phyloP scores from a whole-genome alignment of 2,888 invertebrate genomes.

The Erynnis tages region DNA sequence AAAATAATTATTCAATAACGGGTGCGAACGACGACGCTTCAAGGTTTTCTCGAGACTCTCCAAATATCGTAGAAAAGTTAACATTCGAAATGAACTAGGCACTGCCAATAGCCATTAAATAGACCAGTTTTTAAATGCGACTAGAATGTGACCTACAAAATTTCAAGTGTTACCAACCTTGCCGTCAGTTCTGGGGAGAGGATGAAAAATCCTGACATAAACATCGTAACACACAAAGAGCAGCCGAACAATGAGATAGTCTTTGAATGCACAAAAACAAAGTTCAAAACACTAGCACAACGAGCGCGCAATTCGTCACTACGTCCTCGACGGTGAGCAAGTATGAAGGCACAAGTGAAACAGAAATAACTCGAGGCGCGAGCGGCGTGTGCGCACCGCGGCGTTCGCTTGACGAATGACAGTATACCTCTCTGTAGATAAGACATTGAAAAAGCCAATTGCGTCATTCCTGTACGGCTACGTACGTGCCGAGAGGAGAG shows the following conservation, averaged over 20 bases:
- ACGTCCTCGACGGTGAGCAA: slow-evolving; percentile 72
- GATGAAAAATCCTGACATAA: slow-evolving; percentile 76
- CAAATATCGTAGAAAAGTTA: slow-evolving; percentile 38
- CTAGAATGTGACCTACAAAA: slow-evolving; percentile 40
- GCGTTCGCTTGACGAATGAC: slow-evolving; percentile 74
- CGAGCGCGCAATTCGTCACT: slow-evolving; percentile 71
- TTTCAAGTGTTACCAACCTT: slow-evolving; percentile 63
- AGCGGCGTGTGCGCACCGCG: slow-evolving; percentile 70
- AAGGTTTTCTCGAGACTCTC: background rate
- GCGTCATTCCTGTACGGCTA: slow-evolving; percentile 76
- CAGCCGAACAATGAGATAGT: slow-evolving; percentile 50
- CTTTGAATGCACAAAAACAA: slow-evolving; percentile 59
- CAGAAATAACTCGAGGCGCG: slow-evolving; percentile 58
- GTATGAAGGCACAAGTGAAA: slow-evolving; percentile 69
- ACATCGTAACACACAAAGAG: slow-evolving; percentile 56
- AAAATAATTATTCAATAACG: too few species aligned
- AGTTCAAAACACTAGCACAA: slow-evolving; percentile 75
- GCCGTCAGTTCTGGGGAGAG: slow-evolving; percentile 69
- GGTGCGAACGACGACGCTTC: background rate
- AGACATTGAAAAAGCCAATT: slow-evolving; percentile 81
- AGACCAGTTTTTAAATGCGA: slow-evolving; percentile 43
- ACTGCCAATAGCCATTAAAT: slow-evolving; percentile 44
- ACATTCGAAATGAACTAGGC: slow-evolving; percentile 47
- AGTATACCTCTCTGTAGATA: slow-evolving; percentile 77
- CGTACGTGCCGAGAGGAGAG: slow-evolving; percentile 76